Base-by-base conservation (phyloP, 1,140 invertebrate genomes). In the Dreissena rostriformis region DNA sequence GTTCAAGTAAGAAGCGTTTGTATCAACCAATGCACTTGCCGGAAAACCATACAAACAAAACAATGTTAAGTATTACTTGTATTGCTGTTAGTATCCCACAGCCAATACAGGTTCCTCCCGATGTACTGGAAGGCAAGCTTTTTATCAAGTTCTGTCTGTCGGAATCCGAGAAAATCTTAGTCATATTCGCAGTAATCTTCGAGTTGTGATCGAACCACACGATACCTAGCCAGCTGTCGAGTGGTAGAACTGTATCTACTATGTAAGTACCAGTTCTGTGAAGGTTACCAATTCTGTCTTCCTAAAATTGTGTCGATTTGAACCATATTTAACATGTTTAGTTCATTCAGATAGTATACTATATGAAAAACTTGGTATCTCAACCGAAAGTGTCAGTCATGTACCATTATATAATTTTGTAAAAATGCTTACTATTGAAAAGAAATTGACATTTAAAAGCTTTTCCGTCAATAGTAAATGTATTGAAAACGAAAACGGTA, bases 81-180 rank as follows among this genome's bases (percentile, higher is more conserved):
- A 78, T 67, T 49, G 61, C 75, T 78, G 49, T 11, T 66, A 26
- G 22, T n/a, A 78, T 78, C 65, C 75, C 75, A 67, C 75, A 78
- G 12, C 63, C 65, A 5, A 78, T 78, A 51, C 75, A 78, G 14
- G 75, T 78, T 10, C 26, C 22, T 5, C 63, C 75, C 4, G 10
- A 0, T 24, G 29, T 65, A 0, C 4, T 1, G 0, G 61, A 26
- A 14, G 75, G 75, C 24, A 78, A 49, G 10, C 10, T 29, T 24
- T 57, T 0, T n/a, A 52, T 68, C 28, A 78, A 51, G 8, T 4
- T 28, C 28, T 78, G 39, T 51, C 63, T 15, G n/a, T 51, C 75
- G 49, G 63, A 17, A n/a, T 49, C 22, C 7, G 61, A 66, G 24
- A n/a, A 66, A 22, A 78, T 78, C 12, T 67, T 39, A 12, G 17